Evolutionary conservation across 2,888 invertebrate species (phyloP), one percentile per base, ranked within the genome.

Genomic region (Melanostoma mellinum): DNA sequence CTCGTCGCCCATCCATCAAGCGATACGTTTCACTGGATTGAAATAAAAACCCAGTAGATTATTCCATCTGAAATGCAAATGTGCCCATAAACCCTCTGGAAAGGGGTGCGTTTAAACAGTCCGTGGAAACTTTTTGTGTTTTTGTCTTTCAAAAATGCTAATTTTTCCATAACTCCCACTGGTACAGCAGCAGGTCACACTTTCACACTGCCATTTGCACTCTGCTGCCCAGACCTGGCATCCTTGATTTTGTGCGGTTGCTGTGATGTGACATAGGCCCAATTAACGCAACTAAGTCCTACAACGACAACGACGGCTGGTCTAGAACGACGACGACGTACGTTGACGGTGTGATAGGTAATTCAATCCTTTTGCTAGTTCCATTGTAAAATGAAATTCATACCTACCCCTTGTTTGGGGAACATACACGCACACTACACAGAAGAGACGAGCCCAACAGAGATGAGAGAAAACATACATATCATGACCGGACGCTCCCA

Each of bases 401-500:
- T 79, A 85, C 68, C 58, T 38, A 63, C 48, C 85, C 75, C 53
- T 68, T 68, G 61, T 40, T 56, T 40, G 65, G 71, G 60, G 42
- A 60, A 44, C 10, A 44, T 36, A 42, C 68, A 67, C 35, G 33
- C n/a, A n/a, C n/a, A n/a, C n/a, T n/a, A n/a, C n/a, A 20, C 6
- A 44, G 30, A 58, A 36, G 61, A 55, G 68, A 76, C 68, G 69
- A 33, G 79, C 20, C 20, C 20, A 20, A 20, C 20, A 20, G 20
- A 20, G 20, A 20, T 20, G 20, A 20, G 20, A 20, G 20, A 20
- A 20, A 20, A 1, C 38, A 52, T 44, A 50, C 42, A 67, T 79
- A 79, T 72, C 72, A 85, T 76, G 68, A 80, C 85, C 85, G 85
- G 85, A 85, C 85, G 85, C 85, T 80, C 52, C 80, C 85, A 85